Percentiles rank a stretch among this genome's conserved stretches.
Evolutionary conservation across 2,113 vertebrate species (phyloP).

Genomic region (Recurvirostra avosetta): DNA sequence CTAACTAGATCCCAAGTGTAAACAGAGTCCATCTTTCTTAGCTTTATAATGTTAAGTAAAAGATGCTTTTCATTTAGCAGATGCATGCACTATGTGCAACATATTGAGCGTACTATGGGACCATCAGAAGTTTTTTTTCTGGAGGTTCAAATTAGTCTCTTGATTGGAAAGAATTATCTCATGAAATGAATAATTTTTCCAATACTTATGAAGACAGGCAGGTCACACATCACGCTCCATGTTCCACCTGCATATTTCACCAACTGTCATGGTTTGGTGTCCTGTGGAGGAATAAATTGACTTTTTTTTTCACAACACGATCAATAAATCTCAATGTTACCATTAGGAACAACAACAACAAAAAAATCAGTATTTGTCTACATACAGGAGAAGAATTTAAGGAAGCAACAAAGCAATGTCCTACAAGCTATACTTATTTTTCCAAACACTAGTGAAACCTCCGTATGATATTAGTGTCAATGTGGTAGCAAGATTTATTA

Average conservation of each 20-base stretch:
- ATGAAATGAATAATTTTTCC: neutral
- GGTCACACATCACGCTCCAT: neutral
- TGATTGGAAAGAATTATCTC: neutral
- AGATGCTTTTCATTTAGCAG: neutral
- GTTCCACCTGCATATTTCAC: neutral
- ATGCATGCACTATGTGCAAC: neutral
- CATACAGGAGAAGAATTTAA: neutral
- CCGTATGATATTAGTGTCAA: neutral
- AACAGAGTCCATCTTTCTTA: neutral
- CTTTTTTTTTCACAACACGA: neutral
- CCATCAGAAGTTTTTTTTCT: neutral
- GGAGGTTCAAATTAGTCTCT: neutral
- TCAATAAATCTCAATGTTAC: neutral
- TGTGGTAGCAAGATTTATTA: neutral
- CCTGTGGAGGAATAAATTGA: neutral
- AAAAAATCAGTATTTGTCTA: neutral
- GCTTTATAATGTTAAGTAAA: neutral
- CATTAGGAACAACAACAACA: neutral
- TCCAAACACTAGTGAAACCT: neutral
- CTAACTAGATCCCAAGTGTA: neutral
- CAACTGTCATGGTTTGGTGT: neutral
- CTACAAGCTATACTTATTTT: neutral
- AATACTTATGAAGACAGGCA: neutral
- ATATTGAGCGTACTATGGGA: neutral
- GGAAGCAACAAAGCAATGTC: neutral